Conservation (phyloP, 1,140 invertebrate species). For the Drosophila lacertosa region DNA sequence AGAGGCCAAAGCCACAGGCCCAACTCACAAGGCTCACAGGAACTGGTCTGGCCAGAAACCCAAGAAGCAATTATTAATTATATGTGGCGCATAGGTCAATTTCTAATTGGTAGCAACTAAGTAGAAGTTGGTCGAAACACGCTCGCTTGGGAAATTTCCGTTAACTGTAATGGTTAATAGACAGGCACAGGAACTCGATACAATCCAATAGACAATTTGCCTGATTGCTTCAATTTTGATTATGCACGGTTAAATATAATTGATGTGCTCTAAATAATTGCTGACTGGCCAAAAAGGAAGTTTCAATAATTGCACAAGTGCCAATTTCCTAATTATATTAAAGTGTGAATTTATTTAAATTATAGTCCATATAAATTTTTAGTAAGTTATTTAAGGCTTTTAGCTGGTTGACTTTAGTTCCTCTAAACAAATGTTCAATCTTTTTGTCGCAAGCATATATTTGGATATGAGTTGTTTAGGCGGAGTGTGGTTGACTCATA, state of each 20-base stretch:
- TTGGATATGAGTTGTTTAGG: too few relatives aligned
- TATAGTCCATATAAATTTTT: too few relatives aligned
- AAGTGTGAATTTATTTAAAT: too few relatives aligned
- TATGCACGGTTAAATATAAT: slow-evolving; percentile 13
- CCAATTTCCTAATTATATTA: neutral
- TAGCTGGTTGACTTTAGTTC: too few relatives aligned
- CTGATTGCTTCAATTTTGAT: slow-evolving; percentile 17
- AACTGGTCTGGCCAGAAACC: neutral
- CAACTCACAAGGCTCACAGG: neutral
- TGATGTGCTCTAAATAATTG: neutral
- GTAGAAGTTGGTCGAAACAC: slow-evolving; percentile 18
- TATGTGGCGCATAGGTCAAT: slow-evolving; percentile 51
- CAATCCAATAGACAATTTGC: slow-evolving; percentile 31
- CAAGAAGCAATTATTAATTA: slow-evolving; percentile 69
- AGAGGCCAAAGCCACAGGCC: slow-evolving; percentile 22
- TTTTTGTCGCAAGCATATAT: neutral
- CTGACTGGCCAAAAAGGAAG: neutral
- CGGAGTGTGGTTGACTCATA: too few relatives aligned
- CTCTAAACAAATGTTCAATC: neutral
- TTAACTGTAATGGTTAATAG: slow-evolving; percentile 21
- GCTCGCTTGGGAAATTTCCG: slow-evolving; percentile 27
- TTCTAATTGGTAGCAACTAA: slow-evolving; percentile 33
- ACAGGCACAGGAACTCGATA: slow-evolving; percentile 11
- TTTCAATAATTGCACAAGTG: neutral
- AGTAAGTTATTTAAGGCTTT: too few relatives aligned